Percentiles rank a stretch among this genome's conserved stretches.
Evolutionary conservation across 2,888 invertebrate species (phyloP).

Genomic region (Stenodera caucasica): DNA sequence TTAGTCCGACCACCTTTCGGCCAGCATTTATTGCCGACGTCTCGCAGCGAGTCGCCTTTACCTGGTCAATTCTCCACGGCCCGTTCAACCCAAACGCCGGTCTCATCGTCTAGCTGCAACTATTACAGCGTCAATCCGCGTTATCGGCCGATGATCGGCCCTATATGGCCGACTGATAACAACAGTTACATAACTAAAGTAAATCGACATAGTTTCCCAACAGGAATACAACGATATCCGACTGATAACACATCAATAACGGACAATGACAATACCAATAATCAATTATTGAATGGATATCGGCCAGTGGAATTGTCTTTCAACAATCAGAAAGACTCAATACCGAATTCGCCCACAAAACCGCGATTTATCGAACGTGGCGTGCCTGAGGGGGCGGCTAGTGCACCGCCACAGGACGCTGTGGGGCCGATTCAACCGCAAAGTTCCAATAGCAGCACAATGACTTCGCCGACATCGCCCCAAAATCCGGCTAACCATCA

Average conservation of each 20-base stretch:
- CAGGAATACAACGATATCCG: slow-evolving; percentile 43
- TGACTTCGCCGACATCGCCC: slow-evolving; percentile 57
- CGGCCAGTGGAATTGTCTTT: slow-evolving; percentile 41
- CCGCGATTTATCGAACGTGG: slow-evolving; percentile 63
- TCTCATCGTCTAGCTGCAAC: slow-evolving; percentile 38
- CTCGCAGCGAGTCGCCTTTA: slow-evolving; percentile 54
- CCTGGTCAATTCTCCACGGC: slow-evolving; percentile 53
- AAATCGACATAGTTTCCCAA: slow-evolving; percentile 51
- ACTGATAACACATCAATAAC: slow-evolving; percentile 46
- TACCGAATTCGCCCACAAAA: slow-evolving; percentile 62
- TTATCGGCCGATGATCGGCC: slow-evolving; percentile 46
- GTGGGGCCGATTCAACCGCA: slow-evolving; percentile 42
- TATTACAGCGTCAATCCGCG: slow-evolving; percentile 45
- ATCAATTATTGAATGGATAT: slow-evolving; percentile 44
- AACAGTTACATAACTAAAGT: slow-evolving; percentile 43
- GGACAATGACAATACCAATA: slow-evolving; percentile 41
- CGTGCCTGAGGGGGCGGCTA: slow-evolving; percentile 74
- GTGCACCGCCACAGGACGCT: slow-evolving; percentile 68
- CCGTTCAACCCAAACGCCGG: slow-evolving; percentile 52
- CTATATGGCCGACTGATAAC: slow-evolving; percentile 45
- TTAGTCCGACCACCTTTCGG: slow-evolving; percentile 42
- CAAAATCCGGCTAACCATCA: slow-evolving; percentile 58
- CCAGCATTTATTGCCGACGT: slow-evolving; percentile 45
- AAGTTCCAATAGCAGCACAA: slow-evolving; percentile 44
- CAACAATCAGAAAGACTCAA: slow-evolving; percentile 45